A percentile compares a stretch with the other conserved stretches of the same genome.
Conservation (phyloP, 2,797 vertebrate species). For the Octomys mimax region DNA sequence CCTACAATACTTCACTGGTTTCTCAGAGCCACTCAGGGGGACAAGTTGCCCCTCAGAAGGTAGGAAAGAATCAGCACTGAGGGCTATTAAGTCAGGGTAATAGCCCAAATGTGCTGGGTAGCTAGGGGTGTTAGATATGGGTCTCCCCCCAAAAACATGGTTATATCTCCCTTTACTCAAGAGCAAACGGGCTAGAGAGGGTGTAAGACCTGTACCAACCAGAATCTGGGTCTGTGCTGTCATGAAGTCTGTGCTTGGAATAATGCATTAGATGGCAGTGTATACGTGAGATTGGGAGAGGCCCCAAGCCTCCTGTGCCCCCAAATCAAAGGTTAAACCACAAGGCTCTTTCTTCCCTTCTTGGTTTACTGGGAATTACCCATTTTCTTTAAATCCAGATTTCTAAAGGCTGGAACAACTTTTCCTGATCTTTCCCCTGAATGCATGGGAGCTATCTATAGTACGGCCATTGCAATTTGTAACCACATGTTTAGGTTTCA, state of each 20-base stretch:
- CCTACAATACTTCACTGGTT: not conserved
- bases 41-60: not conserved
- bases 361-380: not conserved
- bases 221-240: not conserved
- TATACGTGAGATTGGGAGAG: rapidly evolving
- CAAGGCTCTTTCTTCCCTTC: not conserved
- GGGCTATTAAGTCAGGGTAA: not conserved
- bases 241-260: not conserved
- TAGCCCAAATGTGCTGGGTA: not conserved
- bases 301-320: rapidly evolving
- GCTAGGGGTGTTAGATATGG: not conserved
- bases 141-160: not conserved
- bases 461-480: not conserved
- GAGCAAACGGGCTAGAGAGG: not conserved
- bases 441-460: not conserved
- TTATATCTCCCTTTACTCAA: not conserved
- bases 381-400: too few relatives aligned
- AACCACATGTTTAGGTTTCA: not conserved
- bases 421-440: slow-evolving; percentile 12
- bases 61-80: not conserved
- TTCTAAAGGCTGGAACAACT: not conserved
- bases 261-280: not conserved
- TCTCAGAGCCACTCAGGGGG: not conserved
- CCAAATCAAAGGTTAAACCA: not conserved
- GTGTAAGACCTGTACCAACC: not conserved